Evolutionary conservation across 2,113 vertebrate genomes (phyloP), one percentile per base, ranked within the genome.

Genomic region (Myodes glareolus): DNA sequence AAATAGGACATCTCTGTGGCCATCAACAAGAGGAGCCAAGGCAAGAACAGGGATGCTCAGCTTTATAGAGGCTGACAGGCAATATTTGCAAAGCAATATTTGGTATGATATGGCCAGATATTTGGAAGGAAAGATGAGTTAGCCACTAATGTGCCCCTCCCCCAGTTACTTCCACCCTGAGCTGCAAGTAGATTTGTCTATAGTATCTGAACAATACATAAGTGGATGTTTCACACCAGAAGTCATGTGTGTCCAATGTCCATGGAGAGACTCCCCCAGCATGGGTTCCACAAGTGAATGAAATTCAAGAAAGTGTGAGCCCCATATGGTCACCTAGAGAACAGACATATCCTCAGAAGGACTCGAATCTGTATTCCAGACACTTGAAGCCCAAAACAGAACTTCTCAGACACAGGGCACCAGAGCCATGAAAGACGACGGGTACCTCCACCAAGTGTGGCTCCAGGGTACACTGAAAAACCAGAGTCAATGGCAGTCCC

Each of bases 91-190:
- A 82, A 67, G 36, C 70, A 0, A 33, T 8, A 10, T 61, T 50
- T 16, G 16, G 58, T 1, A 1, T 1, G 50, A 31, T 10, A 47
- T 1, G 14, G 58, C 70, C 55, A 52, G 45, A 31, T 1, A 25
- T 39, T 16, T 21, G 36, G 1, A 27, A 65, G 50, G 42, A 63
- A 45, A 25, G 68, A 45, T 5, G 61, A 47, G 11, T 39, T 14
- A 16, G 50, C 65, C 39, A 31, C 63, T 27, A 45, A 19, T 5
- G 27, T 65, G 39, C 39, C 80, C 58, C 27, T 63, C 23, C 80
- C 17, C 0, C 0, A 55, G 16, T 5, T 5, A 29, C 13, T 16
- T 27, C 27, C 0, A 67, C 47, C 55, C 5, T 31, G 47, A 5
- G 47, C 65, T 45, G 2, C 63, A 73, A 45, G n/a, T 0, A 72